Conservation (phyloP, 2,888 invertebrate species). For the Phyllotreta striolata region DNA sequence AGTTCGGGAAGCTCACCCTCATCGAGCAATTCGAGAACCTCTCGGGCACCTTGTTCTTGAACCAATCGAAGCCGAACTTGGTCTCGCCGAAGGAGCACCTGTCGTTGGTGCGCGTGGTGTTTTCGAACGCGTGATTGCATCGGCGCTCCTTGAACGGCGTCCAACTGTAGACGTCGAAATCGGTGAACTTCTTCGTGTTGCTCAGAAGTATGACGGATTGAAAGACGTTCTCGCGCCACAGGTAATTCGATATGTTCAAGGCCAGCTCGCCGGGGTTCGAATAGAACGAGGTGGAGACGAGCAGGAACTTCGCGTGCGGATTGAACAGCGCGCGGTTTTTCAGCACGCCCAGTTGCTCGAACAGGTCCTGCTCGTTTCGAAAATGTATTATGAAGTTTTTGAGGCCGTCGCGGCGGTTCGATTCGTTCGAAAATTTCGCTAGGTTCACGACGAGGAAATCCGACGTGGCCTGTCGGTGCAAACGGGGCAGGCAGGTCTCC, state of each 20-base stretch:
- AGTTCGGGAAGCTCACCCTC: slow-evolving; percentile 20
- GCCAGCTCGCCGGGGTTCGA: slow-evolving; percentile 37
- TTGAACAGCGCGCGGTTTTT: slow-evolving; percentile 28
- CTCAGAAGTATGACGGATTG: slow-evolving; percentile 27
- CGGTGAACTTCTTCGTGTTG: slow-evolving; percentile 26
- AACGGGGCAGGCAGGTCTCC: slow-evolving; percentile 12
- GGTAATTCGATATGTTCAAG: slow-evolving; percentile 8
- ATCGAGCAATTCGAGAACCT: slow-evolving; percentile 30
- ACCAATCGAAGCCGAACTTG: slow-evolving; percentile 20
- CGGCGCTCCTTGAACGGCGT: slow-evolving; percentile 18
- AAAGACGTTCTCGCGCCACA: slow-evolving; percentile 26
- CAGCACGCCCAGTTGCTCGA: slow-evolving; percentile 11
- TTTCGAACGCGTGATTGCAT: slow-evolving; percentile 21
- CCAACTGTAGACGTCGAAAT: slow-evolving; percentile 31
- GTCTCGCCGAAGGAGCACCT: slow-evolving; percentile 29
- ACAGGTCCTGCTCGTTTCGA: slow-evolving; percentile 19
- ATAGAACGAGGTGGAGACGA: slow-evolving; percentile 45
- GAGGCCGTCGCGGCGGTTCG: neutral
- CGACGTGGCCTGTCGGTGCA: neutral
- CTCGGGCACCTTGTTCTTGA: slow-evolving; percentile 21
- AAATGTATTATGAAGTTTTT: slow-evolving; percentile 33
- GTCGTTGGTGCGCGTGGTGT: slow-evolving; percentile 11
- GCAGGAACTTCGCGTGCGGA: slow-evolving; percentile 44
- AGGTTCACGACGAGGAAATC: slow-evolving; percentile 20
- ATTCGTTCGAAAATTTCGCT: neutral